Conservation (phyloP, 2,113 vertebrate species). For the Forbesichthys papilliferus region DNA sequence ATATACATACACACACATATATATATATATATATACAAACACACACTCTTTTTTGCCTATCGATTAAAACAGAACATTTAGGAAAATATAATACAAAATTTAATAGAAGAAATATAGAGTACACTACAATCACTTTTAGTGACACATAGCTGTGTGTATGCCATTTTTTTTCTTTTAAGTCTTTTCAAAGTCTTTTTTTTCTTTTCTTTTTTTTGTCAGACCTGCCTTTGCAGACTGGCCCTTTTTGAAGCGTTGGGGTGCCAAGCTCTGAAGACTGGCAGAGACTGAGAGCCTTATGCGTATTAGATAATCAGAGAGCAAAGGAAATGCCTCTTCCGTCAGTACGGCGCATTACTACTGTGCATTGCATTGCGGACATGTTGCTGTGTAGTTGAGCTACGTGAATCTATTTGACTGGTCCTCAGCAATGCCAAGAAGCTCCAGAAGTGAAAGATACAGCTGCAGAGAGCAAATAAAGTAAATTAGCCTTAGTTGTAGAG, state of each 20-base stretch:
- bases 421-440: slow-evolving; percentile 44
- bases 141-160: slow-evolving; percentile 75
- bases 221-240: slow-evolving; percentile 73
- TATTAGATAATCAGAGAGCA: slow-evolving; percentile 53
- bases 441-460: slow-evolving; percentile 18
- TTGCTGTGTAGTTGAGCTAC: slow-evolving; percentile 5
- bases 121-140: slow-evolving; percentile 81
- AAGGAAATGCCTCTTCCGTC: slow-evolving; percentile 59
- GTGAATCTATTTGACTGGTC: slow-evolving; percentile 16
- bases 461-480: slow-evolving; percentile 14
- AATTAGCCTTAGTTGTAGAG: slow-evolving; percentile 37
- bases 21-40: slow-evolving; percentile 35
- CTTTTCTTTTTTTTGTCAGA: slow-evolving; percentile 69
- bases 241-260: slow-evolving; percentile 73
- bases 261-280: slow-evolving; percentile 81
- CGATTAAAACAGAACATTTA: slow-evolving; percentile 85
- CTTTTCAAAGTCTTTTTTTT: slow-evolving; percentile 2
- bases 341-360: slow-evolving; percentile 44
- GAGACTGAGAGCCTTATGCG: slow-evolving; percentile 67
- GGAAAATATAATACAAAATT: slow-evolving; percentile 99
- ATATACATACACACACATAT: slow-evolving; percentile 9
- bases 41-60: slow-evolving; percentile 72
- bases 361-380: slow-evolving; percentile 49
- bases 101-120: slow-evolving; percentile 91
- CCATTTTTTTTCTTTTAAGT: slow-evolving; percentile 41